phyloP scores from a whole-genome alignment of 2,113 vertebrate species.

The Lontra canadensis region DNA sequence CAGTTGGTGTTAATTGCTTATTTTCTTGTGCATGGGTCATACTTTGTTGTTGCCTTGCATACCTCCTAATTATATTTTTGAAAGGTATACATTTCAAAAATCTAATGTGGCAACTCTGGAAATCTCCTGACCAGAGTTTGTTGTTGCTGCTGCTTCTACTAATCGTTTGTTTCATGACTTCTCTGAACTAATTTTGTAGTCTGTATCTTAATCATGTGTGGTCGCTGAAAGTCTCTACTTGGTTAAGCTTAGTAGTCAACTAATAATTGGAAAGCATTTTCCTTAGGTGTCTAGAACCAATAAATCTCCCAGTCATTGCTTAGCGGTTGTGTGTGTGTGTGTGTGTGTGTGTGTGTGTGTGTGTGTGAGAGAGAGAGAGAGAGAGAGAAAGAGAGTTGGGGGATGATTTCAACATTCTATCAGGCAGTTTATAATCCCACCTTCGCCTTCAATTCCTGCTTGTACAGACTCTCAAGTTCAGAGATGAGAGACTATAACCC shows the following conservation, averaged over 20 bases:
- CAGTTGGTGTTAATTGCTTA: not conserved
- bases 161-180: not conserved
- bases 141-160: not conserved
- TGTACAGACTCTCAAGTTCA: not conserved
- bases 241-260: not conserved
- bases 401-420: not conserved
- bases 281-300: not conserved
- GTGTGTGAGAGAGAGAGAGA: not conserved
- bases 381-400: not conserved
- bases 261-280: not conserved
- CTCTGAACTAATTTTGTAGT: not conserved
- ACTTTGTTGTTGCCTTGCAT: not conserved
- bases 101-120: not conserved
- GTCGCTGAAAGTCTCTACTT: not conserved
- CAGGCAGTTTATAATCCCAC: not conserved
- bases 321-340: not conserved
- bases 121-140: not conserved
- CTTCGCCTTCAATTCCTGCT: constrained; percentile 1
- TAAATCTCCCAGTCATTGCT: not conserved
- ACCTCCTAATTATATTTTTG: not conserved
- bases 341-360: not conserved
- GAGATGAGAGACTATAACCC: not conserved
- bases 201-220: not conserved
- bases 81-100: not conserved
- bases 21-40: not conserved